These are phyloP conservation scores for Astropecten irregularis DNA, from an alignment of 53 echinoderm and acorn worm species.

Conservation along the genomic window DNA sequence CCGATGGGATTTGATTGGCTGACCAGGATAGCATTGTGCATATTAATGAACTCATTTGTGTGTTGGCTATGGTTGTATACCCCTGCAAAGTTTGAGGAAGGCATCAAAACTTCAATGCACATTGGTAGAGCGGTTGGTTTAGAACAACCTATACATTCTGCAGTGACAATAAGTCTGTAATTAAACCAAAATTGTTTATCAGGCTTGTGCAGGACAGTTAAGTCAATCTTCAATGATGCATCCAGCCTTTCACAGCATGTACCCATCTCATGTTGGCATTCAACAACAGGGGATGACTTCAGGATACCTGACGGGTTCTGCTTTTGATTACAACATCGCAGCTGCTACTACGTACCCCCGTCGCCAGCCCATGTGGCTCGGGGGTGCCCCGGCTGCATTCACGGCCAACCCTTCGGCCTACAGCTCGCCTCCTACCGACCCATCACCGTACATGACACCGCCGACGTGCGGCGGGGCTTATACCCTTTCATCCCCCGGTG, in stretches of 20 bases:
- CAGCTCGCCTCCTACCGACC: conserved; percentile 19
- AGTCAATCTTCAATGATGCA: too few species aligned
- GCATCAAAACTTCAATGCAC: too few species aligned
- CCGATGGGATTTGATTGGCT: too few species aligned
- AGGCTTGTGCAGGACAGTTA: too few species aligned
- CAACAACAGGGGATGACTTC: conserved; percentile 21
- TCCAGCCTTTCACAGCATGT: conserved; percentile 37
- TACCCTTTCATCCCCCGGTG: not conserved
- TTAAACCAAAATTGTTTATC: too few species aligned
- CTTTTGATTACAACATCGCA: conserved; percentile 48
- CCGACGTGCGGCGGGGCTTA: conserved; percentile 22
- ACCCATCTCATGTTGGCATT: conserved; percentile 13
- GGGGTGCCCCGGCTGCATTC: conserved; percentile 25
- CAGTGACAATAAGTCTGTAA: too few species aligned
- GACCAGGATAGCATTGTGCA: too few species aligned
- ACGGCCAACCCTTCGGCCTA: conserved; percentile 15
- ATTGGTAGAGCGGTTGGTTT: too few species aligned
- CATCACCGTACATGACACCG: conserved; percentile 27
- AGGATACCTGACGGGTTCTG: conserved; percentile 17
- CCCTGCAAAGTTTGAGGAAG: too few species aligned
- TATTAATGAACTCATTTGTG: too few species aligned
- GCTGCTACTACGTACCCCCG: conserved; percentile 21
- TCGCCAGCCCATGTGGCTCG: conserved; percentile 52
- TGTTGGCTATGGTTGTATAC: too few species aligned
- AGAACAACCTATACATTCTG: too few species aligned